These are phyloP conservation scores for Papilio gigon DNA, from an alignment of 2,888 invertebrate genomes.

Conservation along the genomic window DNA sequence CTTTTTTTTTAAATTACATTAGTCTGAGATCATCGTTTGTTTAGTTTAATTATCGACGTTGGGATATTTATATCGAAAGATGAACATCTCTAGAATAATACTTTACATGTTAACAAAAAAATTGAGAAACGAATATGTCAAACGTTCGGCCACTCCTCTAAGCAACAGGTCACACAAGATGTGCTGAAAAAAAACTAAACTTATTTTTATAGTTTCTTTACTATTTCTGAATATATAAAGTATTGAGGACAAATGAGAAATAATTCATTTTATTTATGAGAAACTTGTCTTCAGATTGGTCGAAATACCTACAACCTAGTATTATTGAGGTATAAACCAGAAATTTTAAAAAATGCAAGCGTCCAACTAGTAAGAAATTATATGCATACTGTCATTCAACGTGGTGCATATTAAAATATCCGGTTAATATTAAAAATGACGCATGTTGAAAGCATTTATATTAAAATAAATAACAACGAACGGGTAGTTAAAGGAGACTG, in stretches of 20 bases:
- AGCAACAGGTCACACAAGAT: conserved; percentile 19
- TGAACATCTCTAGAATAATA: conserved; percentile 13
- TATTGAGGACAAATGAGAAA: background rate
- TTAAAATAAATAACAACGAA: background rate
- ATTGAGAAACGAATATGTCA: conserved; percentile 25
- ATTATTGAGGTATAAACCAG: conserved; percentile 1
- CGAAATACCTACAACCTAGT: background rate
- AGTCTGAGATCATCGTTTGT: background rate
- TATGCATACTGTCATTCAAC: background rate
- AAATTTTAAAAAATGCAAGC: background rate
- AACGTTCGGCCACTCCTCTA: conserved; percentile 18
- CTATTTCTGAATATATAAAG: background rate
- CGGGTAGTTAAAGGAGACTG: background rate
- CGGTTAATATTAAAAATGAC: conserved; percentile 5
- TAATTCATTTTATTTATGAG: background rate
- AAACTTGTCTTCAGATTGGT: background rate
- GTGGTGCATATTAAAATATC: conserved; percentile 6
- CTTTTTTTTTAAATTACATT: background rate
- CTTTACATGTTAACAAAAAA: conserved; percentile 1
- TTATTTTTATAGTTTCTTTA: background rate
- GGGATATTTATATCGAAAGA: conserved; percentile 7
- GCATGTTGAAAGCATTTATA: background rate
- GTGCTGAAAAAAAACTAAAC: conserved; percentile 3
- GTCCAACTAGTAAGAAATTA: background rate
- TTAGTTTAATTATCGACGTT: background rate